Evolutionary conservation across 2,113 vertebrate genomes (phyloP).

Genomic region (Ageneiosus marmoratus): DNA sequence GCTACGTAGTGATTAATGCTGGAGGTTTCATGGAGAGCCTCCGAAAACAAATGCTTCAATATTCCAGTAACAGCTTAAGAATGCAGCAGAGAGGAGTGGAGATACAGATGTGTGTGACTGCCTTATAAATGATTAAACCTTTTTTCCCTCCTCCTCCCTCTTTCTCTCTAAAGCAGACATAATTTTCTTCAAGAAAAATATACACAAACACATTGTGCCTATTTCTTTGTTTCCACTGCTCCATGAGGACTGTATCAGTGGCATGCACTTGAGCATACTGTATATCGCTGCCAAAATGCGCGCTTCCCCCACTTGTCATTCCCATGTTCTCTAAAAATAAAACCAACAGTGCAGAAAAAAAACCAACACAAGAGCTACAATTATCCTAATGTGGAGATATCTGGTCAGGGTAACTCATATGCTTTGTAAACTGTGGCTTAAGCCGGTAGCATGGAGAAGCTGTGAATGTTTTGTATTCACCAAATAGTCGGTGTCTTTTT

Average conservation of each 20-base stretch:
- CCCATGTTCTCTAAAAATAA: conserved; percentile 58
- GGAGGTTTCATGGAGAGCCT: conserved; percentile 36
- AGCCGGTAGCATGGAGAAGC: neutral
- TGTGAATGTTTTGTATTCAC: neutral
- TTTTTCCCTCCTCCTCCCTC: neutral
- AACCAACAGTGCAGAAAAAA: conserved; percentile 3
- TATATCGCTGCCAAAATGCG: conserved; percentile 46
- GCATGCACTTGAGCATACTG: conserved; percentile 39
- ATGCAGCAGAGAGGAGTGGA: conserved; percentile 43
- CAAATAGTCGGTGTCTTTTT: neutral
- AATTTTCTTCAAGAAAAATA: neutral
- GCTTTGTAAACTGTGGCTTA: conserved; percentile 12
- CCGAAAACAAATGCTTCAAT: conserved; percentile 53
- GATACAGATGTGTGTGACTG: conserved; percentile 50
- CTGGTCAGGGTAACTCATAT: neutral
- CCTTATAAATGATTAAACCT: conserved; percentile 47
- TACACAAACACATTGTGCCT: conserved; percentile 17
- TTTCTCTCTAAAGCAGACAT: conserved; percentile 7
- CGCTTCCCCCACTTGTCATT: conserved; percentile 37
- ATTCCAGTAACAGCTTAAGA: conserved; percentile 51
- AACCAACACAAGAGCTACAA: conserved; percentile 20
- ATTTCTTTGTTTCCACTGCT: conserved; percentile 13
- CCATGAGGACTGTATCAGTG: conserved; percentile 38
- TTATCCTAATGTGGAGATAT: conserved; percentile 37
- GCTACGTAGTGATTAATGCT: conserved; percentile 43